phyloP scores from a whole-genome alignment of 2,113 vertebrate genomes.

The Lagopus leucura region DNA sequence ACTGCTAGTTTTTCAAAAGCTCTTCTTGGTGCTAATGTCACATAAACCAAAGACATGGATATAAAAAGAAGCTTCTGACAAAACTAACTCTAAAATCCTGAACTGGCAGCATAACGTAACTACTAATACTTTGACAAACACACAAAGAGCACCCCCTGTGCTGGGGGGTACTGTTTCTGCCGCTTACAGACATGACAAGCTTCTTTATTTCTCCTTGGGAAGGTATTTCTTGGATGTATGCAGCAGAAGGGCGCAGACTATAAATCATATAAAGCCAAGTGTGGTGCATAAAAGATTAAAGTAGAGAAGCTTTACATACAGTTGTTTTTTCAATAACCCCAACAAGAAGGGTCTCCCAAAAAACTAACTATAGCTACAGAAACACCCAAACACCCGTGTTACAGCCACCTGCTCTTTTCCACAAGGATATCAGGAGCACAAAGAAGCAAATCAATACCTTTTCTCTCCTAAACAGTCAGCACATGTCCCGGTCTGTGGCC shows the following conservation, averaged over 20 bases:
- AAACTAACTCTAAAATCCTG: neutral
- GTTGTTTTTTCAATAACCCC: conserved; percentile 34
- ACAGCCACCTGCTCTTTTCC: conserved; percentile 13
- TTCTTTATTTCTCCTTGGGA: neutral
- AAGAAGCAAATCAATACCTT: conserved; percentile 44
- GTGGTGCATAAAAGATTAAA: neutral
- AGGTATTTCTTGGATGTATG: neutral
- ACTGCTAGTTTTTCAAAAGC: neutral
- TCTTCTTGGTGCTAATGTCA: neutral
- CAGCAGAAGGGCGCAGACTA: neutral
- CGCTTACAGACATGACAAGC: neutral
- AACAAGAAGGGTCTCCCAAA: neutral
- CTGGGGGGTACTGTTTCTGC: neutral
- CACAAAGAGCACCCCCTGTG: neutral
- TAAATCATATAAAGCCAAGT: neutral
- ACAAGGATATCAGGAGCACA: conserved; percentile 5
- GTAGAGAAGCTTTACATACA: conserved; percentile 13
- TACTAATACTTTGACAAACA: neutral
- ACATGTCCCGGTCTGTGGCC: neutral
- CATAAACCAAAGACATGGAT: neutral
- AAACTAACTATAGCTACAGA: neutral
- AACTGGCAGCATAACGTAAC: neutral
- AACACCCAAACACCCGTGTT: neutral
- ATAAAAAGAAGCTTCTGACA: neutral
- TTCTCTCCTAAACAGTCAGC: conserved; percentile 27